Base-by-base conservation (phyloP, 2,888 invertebrate genomes). In the Sturmia bella region DNA sequence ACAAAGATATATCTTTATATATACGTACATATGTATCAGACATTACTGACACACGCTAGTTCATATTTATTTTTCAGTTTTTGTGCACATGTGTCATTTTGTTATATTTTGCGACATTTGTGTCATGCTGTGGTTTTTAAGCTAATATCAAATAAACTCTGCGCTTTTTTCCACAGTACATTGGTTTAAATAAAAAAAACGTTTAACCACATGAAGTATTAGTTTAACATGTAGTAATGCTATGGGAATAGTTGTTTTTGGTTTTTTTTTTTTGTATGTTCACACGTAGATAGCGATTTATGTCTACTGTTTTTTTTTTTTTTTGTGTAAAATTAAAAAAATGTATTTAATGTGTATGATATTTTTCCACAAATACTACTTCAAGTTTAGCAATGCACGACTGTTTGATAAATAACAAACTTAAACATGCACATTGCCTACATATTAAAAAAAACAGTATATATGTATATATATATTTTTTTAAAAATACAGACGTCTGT, bases 111-210 rank as follows among this genome's bases (percentile, higher is more conserved):
- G 70, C 70, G 70, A 74, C 78, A 82, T 74, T 70, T 78, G 66
- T 78, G 82, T 75, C 82, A 78, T 78, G 78, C 69, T 78, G 82
- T 78, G 82, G 78, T 82, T 78, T 82, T 78, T 70, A 78, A 78
- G 74, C 82, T 70, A 82, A 82, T 82, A 78, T 75, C 78, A 73
- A 82, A 68, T 43, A 50, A 68, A 52, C 17, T 69, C 41, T 52
- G 15, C n/a, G 27, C 15, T 57, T 68, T 73, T 73, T 72, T 24
- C 3, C 19, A 13, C 6, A 11, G 21, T 13, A n/a, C 15, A 11
- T 9, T 66, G n/a, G n/a, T 41, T 75, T 6, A 9, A 9, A 7
- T n/a, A 11, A 32, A 43, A 41, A 61, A 52, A 21, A 43, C 37
- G 1, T 63, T 41, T 43, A 43, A 68, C 66, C 75, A 43, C 52